Base-by-base conservation (phyloP, 2,797 vertebrate genomes). In the Halcyon leucocephala region DNA sequence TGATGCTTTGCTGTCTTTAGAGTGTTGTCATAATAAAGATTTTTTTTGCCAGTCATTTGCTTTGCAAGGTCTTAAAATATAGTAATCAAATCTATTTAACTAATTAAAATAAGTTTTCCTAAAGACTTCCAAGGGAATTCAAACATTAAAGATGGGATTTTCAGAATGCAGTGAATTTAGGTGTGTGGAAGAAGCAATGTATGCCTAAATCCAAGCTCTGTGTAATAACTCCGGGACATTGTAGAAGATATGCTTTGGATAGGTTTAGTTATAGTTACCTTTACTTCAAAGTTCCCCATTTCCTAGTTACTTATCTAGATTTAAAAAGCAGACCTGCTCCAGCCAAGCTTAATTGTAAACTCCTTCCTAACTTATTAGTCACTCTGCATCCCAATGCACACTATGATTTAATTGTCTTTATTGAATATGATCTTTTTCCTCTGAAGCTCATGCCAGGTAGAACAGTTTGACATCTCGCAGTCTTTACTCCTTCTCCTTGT, bases 251-350 rank as follows among this genome's bases (percentile, higher is more conserved):
- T 16, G 33, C 35, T 76, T 92, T 95, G 66, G 39, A 24, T 61
- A 61, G 14, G 29, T 73, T 85, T 71, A 52, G 48, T 85, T 92
- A 31, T 21, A 64, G 64, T 80, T 64, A 55, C 60, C 20, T 86
- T 51, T 71, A 77, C 80, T 92, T 82, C 33, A 61, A 12, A 91
- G 67, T 87, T 83, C 14, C 7, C 21, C 20, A 11, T 54, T 94
- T 94, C 54, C 19, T 89, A 65, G n/a, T 93, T 92, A 80, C 31
- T 73, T 89, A 61, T 26, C 74, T 91, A 86, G 65, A 78, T 73
- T 35, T 89, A 37, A 87, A 93, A 79, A 79, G 22, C 31, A 18
- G 35, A 28, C 48, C n/a, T 93, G 52, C 41, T 78, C 1, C 26
- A 94, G 64, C 62, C 46, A 60, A 86, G 67, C 60, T 87, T 93